Percentiles rank a stretch among this genome's conserved stretches.
phyloP scores from a whole-genome alignment of 2,888 invertebrate species.

The Conchocele bisecta region DNA sequence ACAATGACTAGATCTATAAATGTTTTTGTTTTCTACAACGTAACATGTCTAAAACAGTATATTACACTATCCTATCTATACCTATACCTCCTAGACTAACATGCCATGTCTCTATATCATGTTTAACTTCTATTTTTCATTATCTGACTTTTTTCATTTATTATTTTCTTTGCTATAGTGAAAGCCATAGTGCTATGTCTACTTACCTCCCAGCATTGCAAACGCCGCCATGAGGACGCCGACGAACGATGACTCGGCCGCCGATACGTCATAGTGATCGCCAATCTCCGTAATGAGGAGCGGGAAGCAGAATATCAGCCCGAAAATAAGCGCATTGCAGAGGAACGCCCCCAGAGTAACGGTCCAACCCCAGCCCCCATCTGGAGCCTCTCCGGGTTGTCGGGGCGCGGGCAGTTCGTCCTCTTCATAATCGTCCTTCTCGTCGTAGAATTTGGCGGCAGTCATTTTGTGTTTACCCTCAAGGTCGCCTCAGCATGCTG shows the following conservation, averaged over 20 bases:
- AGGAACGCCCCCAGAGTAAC: slow-evolving; percentile 76
- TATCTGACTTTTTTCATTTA: too few relatives aligned
- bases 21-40: too few relatives aligned
- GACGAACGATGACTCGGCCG: slow-evolving; percentile 51
- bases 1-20: too few relatives aligned
- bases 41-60: too few relatives aligned
- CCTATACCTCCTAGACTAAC: too few relatives aligned
- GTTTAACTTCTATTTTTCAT: too few relatives aligned
- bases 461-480: too few relatives aligned
- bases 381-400: slow-evolving; percentile 68
- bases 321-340: slow-evolving; percentile 56
- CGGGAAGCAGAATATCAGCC: slow-evolving; percentile 28
- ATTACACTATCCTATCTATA: too few relatives aligned
- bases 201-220: slow-evolving; percentile 85
- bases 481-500: too few relatives aligned
- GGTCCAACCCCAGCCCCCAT: slow-evolving; percentile 81
- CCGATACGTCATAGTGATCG: slow-evolving; percentile 19
- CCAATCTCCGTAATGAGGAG: slow-evolving; percentile 14
- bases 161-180: too few relatives aligned
- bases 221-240: slow-evolving; percentile 88
- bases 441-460: slow-evolving; percentile 49
- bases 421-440: slow-evolving; percentile 58
- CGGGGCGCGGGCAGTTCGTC: slow-evolving; percentile 49
- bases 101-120: too few relatives aligned
- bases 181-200: too few relatives aligned